phyloP scores from a whole-genome alignment of 2,113 vertebrate species.

The Cyprinus carpio region DNA sequence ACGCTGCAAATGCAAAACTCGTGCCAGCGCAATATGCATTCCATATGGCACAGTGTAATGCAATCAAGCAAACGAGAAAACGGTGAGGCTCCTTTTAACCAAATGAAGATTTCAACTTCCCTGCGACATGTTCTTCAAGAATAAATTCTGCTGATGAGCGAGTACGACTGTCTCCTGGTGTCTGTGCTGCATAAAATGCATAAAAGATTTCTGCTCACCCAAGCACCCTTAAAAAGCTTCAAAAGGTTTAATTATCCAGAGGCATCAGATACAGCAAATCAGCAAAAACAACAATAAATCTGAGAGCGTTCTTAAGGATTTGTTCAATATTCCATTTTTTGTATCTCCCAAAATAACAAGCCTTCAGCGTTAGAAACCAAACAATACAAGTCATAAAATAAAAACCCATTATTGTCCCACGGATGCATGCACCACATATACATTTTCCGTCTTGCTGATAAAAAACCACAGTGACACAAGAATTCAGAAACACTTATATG shows the following conservation, averaged over 20 bases:
- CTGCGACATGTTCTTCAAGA: conserved; percentile 49
- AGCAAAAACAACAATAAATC: conserved; percentile 47
- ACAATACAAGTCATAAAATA: conserved; percentile 5
- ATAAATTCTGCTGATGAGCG: conserved; percentile 26
- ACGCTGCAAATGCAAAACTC: conserved; percentile 9
- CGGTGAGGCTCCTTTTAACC: not conserved
- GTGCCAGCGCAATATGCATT: conserved; percentile 29
- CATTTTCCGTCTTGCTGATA: not conserved
- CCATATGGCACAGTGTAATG: conserved; percentile 40
- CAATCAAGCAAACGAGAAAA: not conserved
- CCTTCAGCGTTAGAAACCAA: not conserved
- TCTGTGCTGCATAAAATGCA: conserved; percentile 36
- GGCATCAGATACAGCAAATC: not conserved
- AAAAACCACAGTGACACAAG: not conserved
- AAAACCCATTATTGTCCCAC: not conserved
- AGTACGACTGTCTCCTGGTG: conserved; percentile 34
- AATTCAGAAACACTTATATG: conserved; percentile 8
- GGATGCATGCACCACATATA: not conserved
- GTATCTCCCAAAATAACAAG: not conserved
- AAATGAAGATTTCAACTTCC: conserved; percentile 46
- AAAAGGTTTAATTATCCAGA: conserved; percentile 27
- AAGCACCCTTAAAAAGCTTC: conserved; percentile 33
- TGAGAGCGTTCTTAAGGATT: not conserved
- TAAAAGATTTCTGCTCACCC: conserved; percentile 41
- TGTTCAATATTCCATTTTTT: not conserved